Evolutionary conservation across 2,113 vertebrate species (phyloP).

Genomic region (Gyps fulvus): DNA sequence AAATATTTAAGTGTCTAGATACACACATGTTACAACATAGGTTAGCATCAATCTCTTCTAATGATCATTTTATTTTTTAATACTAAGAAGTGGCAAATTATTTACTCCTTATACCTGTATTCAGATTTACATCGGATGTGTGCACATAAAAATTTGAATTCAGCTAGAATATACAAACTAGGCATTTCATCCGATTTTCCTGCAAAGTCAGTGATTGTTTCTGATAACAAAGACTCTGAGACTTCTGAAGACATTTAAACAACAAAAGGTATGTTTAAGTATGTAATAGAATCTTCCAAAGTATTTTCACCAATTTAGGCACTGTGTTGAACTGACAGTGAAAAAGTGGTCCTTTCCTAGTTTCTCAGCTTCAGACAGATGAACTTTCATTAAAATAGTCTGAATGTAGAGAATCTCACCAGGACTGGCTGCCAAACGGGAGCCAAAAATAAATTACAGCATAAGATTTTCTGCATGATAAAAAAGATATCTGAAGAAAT

Average conservation of each 20-base stretch:
- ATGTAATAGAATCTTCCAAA: not conserved
- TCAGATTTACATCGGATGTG: not conserved
- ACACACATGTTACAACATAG: not conserved
- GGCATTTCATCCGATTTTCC: not conserved
- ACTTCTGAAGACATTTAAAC: not conserved
- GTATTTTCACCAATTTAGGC: not conserved
- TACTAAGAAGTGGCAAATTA: not conserved
- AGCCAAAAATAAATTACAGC: not conserved
- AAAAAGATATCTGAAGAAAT: not conserved
- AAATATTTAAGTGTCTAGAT: not conserved
- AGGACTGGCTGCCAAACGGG: not conserved
- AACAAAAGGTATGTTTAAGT: not conserved
- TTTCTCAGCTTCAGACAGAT: not conserved
- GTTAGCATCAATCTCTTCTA: not conserved
- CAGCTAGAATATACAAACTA: not conserved
- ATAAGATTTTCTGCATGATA: not conserved
- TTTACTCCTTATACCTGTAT: not conserved
- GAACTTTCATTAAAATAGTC: not conserved
- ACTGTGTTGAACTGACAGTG: not conserved
- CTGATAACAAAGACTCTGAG: not conserved
- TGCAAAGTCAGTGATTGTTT: not conserved
- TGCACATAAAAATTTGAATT: not conserved
- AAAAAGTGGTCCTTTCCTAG: not conserved
- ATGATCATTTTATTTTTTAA: not conserved
- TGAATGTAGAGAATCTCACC: not conserved